These are phyloP conservation scores for Calameuta pallipes DNA, from an alignment of 2,888 invertebrate genomes.

Conservation along the genomic window DNA sequence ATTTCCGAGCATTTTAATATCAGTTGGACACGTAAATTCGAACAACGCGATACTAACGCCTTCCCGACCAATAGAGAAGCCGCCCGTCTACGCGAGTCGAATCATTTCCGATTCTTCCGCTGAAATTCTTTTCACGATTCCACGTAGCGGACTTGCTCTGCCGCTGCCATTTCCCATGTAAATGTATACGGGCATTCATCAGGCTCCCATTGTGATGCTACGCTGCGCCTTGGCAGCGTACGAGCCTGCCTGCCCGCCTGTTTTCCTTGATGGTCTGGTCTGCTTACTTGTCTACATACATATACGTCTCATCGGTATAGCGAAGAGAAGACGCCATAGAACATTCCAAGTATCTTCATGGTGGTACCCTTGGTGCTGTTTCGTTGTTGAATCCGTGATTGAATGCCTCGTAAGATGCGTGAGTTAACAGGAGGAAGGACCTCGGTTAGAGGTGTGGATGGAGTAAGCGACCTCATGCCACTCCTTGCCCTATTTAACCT, in stretches of 20 bases:
- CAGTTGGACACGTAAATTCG: neutral
- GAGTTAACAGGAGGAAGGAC: neutral
- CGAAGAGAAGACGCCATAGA: neutral
- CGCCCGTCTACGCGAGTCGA: neutral
- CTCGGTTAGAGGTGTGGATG: neutral
- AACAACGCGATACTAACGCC: neutral
- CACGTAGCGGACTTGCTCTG: slow-evolving; percentile 39
- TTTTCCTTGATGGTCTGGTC: slow-evolving; percentile 5
- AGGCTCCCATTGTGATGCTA: slow-evolving; percentile 57
- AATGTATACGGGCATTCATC: slow-evolving; percentile 64
- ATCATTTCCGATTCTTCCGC: slow-evolving; percentile 21
- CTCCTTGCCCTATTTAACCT: neutral
- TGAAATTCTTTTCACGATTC: slow-evolving; percentile 40
- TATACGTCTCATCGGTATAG: neutral
- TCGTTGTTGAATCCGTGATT: neutral
- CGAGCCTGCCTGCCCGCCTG: neutral
- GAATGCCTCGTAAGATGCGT: neutral
- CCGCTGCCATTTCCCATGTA: slow-evolving; percentile 59
- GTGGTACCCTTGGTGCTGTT: neutral
- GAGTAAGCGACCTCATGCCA: neutral
- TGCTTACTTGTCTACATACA: neutral
- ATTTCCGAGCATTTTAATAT: neutral
- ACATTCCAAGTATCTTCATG: neutral
- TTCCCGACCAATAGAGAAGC: neutral
- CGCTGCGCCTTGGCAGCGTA: slow-evolving; percentile 38